Percentiles rank a stretch among this genome's conserved stretches.
phyloP scores from a whole-genome alignment of 2,888 invertebrate species.

The Sphaerophoria rueppellii region DNA sequence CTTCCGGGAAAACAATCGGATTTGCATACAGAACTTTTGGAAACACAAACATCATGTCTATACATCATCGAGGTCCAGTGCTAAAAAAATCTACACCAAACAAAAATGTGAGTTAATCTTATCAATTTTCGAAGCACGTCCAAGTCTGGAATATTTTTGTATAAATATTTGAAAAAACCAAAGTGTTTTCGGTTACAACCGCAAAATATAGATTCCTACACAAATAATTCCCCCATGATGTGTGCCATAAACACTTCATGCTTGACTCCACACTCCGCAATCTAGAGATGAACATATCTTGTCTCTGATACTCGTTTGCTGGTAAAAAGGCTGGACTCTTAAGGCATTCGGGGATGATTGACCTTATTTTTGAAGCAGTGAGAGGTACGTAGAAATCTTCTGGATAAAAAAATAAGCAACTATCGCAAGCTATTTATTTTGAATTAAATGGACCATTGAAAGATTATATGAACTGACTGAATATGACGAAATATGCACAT shows the following conservation, averaged over 20 bases:
- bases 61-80: constrained; percentile 1
- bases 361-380: background rate
- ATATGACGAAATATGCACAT: too few relatives aligned
- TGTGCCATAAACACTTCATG: constrained; percentile 50
- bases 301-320: constrained; percentile 23
- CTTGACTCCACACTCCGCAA: too few relatives aligned
- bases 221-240: constrained; percentile 27
- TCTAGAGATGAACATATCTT: too few relatives aligned
- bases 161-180: constrained; percentile 64
- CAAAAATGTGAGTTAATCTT: constrained; percentile 34
- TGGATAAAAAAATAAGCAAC: background rate
- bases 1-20: constrained; percentile 34
- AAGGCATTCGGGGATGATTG: constrained; percentile 25
- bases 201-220: constrained; percentile 44
- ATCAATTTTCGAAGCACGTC: constrained; percentile 63
- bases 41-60: constrained; percentile 5
- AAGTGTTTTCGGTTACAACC: constrained; percentile 57
- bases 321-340: background rate
- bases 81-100: background rate
- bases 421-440: too few relatives aligned
- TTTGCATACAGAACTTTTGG: constrained; percentile 37
- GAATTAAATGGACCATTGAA: too few relatives aligned
- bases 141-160: constrained; percentile 42
- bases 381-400: background rate
- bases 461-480: too few relatives aligned